Evolutionary conservation across 2,888 invertebrate genomes (phyloP).

Genomic region (Xestia xanthographa): DNA sequence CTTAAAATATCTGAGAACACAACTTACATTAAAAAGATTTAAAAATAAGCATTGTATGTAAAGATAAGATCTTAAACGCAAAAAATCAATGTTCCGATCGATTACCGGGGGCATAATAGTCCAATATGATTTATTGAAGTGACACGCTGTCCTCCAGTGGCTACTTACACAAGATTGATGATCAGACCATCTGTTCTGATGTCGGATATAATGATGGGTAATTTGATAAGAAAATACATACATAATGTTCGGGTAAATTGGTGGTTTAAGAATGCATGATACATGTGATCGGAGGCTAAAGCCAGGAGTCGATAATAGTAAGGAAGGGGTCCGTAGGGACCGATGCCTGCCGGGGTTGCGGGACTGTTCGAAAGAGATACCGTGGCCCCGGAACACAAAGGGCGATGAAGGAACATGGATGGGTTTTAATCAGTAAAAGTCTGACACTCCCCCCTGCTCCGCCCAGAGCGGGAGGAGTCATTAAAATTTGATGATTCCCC

Average conservation of each 20-base stretch:
- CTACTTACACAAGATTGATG: constrained; percentile 72
- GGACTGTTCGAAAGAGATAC: no score
- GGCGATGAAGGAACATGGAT: no score
- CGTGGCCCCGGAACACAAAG: no score
- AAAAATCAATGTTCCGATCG: constrained; percentile 70
- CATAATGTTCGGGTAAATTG: constrained; percentile 48
- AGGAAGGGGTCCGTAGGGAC: no score
- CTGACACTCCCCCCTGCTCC: no score
- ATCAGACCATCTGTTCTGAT: constrained; percentile 68
- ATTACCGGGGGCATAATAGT: constrained; percentile 64
- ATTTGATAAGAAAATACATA: constrained; percentile 54
- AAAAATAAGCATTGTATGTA: constrained; percentile 61
- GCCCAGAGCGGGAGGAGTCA: no score
- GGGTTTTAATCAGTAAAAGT: no score
- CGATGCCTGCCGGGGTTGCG: no score
- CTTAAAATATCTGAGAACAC: constrained; percentile 33
- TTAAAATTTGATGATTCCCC: no score
- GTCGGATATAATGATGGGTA: constrained; percentile 63
- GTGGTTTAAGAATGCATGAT: constrained; percentile 44
- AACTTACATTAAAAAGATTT: constrained; percentile 52
- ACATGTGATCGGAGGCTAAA: constrained; percentile 14
- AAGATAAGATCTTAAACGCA: constrained; percentile 59
- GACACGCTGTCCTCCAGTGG: constrained; percentile 64
- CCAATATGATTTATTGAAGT: constrained; percentile 69
- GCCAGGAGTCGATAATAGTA: not conserved